Base-by-base conservation (phyloP, 1,140 invertebrate genomes). In the Trachymyrmex septentrionalis region DNA sequence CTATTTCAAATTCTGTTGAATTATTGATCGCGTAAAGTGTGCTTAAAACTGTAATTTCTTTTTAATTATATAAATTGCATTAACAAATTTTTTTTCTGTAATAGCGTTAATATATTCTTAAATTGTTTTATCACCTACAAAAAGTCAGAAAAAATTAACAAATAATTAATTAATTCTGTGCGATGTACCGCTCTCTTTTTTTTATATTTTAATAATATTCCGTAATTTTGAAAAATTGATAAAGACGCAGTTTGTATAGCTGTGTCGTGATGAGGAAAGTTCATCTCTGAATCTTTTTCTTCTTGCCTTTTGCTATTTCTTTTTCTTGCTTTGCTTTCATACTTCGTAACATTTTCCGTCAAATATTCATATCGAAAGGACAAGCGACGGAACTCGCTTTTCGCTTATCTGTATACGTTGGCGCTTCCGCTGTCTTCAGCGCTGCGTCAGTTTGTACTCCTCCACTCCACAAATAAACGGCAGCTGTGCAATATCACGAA, bases 401-500 rank as follows among this genome's bases (percentile, higher is more conserved):
- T 44, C 9, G 38, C 38, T 50, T 48, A 57, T 73, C 34, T 48
- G 19, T 34, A 4, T 30, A 24, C 3, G n/a, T 73, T 73, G 55
- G 55, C n/a, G 21, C 61, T 67, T 67, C 67, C 69, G 59, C n/a
- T 12, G 9, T 27, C 44, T 73, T 84, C 64, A 27, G 55, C 64
- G 67, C 71, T 30, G n/a, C 59, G n/a, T 5, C 38, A 2, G 44
- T n/a, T 69, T 48, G 50, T 12, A 5, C 24, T 27, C 7, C 38
- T 73, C 21, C 27, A 67, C 73, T 75, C 64, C 80, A 30, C 61
- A 85, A 87, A 87, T 86, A 48, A 88, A 81, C 59, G 76, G 34
- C 69, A 86, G 72, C 67, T 38, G 67, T 53, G 27, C 67, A 24
- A 81, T 75, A 80, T 86, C 75, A 59, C 61, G 75, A 88, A 88